Percentiles rank a stretch among this genome's conserved stretches.
phyloP scores from a whole-genome alignment of 1,140 invertebrate species.

The Macrostomum lignano region DNA sequence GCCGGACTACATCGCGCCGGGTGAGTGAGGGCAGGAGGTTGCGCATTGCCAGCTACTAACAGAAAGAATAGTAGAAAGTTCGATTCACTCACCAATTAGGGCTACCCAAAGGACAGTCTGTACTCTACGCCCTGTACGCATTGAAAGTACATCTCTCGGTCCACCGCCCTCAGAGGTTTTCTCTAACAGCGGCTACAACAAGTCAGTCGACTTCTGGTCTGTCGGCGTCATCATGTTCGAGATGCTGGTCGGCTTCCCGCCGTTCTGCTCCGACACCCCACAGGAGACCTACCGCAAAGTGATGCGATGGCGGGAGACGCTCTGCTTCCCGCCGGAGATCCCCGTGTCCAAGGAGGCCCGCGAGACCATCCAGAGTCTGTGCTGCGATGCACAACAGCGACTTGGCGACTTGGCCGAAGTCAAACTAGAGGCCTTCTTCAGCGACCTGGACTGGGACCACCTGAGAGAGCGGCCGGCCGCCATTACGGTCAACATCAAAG shows the following conservation, averaged over 20 bases:
- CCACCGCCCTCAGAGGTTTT: no score
- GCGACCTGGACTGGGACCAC: conserved; percentile 66
- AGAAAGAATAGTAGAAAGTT: no score
- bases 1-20: conserved; percentile 98
- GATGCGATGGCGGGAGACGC: conserved; percentile 91
- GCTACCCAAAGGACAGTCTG: no score
- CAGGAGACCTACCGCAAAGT: conserved; percentile 98
- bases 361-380: conserved; percentile 29
- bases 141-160: no score
- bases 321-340: conserved; percentile 89
- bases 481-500: conserved; percentile 63
- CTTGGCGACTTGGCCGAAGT: conserved; percentile 44
- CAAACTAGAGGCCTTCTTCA: conserved; percentile 53
- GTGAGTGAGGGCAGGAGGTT: no score
- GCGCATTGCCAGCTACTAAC: no score
- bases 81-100: no score
- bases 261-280: conserved; percentile 93
- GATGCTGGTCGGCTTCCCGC: conserved; percentile 98
- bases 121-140: no score
- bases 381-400: no score
- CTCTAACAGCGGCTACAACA: conserved; percentile 80
- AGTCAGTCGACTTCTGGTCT: conserved; percentile 95
- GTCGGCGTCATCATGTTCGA: conserved; percentile 99
- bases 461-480: conserved; percentile 79
- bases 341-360: conserved; percentile 61